A percentile compares a stretch with the other conserved stretches of the same genome.
Conservation (phyloP, 2,888 invertebrate species). For the Andrena chrysosceles region DNA sequence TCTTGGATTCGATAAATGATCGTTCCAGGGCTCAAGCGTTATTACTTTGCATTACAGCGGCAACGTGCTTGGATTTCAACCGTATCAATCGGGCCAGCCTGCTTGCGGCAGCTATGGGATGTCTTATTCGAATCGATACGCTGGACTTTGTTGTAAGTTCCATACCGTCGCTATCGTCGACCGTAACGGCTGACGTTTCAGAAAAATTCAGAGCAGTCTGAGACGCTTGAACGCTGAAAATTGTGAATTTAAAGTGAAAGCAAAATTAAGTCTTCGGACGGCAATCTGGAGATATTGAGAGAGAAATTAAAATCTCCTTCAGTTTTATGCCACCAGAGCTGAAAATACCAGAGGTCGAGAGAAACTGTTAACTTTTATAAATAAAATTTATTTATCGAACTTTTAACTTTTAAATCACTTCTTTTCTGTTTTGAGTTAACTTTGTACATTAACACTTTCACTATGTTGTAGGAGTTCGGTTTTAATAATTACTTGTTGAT, state of each 20-base stretch:
- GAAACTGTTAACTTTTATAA: too few species aligned
- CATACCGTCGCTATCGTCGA: not conserved
- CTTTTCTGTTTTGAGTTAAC: too few species aligned
- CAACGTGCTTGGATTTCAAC: conserved; percentile 91
- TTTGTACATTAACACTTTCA: too few species aligned
- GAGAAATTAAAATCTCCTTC: not conserved
- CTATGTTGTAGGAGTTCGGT: too few species aligned
- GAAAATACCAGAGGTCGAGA: too few species aligned
- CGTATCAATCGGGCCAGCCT: conserved; percentile 91
- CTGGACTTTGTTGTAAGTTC: conserved; percentile 92
- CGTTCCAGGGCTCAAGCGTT: not conserved
- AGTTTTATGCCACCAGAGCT: too few species aligned
- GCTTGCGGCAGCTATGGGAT: conserved; percentile 90
- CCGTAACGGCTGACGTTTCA: not conserved
- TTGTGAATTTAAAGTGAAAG: not conserved
- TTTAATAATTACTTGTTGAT: too few species aligned
- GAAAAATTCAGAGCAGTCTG: not conserved
- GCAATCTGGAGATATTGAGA: not conserved
- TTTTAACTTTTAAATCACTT: too few species aligned
- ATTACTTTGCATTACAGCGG: conserved; percentile 86
- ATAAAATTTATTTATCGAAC: too few species aligned
- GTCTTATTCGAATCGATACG: conserved; percentile 90
- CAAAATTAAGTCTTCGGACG: too few species aligned
- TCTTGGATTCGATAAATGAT: conserved; percentile 4
- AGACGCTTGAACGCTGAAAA: not conserved